Base-by-base conservation (phyloP, 2,888 invertebrate genomes). In the Philereme transversata region DNA sequence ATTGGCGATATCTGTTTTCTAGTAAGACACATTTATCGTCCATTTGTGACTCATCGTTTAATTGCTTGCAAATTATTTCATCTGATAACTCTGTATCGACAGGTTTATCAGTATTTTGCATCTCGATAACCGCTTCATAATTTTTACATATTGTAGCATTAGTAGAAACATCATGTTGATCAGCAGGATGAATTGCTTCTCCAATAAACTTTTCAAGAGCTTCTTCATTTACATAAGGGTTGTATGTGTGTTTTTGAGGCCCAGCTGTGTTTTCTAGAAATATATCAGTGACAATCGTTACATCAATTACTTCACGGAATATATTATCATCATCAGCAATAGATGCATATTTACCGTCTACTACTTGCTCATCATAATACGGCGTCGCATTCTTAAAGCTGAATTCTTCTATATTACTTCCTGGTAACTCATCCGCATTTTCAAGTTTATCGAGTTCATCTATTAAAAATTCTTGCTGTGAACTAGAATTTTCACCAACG, bases 71-170 rank as follows among this genome's bases (percentile, higher is more conserved):
- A 11, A 4, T 10, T 35, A 5, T 43, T 51, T 57, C 10, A 40
- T 11, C 33, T 8, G 40, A 4, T 4, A 11, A 41, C 41, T 41
- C 46, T 10, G 10, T 11, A 5, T 11, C 11, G 5, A 33, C 7
- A 50, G 10, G 33, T 5, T 40, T 38, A 57, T n/a, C 10, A 8
- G 5, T 51, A 0, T 50, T 36, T 6, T n/a, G 43, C 5, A 38
- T 35, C 5, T 43, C 44, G 34, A 33, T 7, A 22, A 33, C 10
- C 4, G 10, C 4, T 51, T 46, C 11, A 5, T 34, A 11, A 41
- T 9, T 47, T 41, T 54, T 35, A 53, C 9, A 51, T n/a, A 5
- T 38, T 41, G 36, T 8, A 46, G 45, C 52, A 22, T 6, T 34
- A 4, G 35, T 34, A 36, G 38, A 0, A 34, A 38, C 4, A 8